These are phyloP conservation scores for Hirudinaria manillensis DNA, from an alignment of 2,888 invertebrate species.

Conservation along the genomic window DNA sequence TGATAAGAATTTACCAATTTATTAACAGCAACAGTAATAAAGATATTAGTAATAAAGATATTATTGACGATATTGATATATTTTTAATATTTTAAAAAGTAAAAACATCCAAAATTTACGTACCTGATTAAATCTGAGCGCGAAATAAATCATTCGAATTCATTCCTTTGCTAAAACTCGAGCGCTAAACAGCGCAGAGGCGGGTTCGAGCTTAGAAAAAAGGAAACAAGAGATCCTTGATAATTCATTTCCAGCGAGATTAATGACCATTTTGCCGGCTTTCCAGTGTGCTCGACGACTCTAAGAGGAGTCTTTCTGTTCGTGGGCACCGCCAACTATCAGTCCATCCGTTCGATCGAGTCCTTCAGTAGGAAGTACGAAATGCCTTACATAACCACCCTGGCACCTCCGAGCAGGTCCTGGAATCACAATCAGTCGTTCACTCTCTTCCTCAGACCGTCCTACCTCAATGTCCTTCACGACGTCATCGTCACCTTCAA, in stretches of 20 bases:
- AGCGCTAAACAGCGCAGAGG: no score
- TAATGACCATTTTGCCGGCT: background rate
- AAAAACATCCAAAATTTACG: no score
- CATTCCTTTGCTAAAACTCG: no score
- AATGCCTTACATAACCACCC: slow-evolving; percentile 32
- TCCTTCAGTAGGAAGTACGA: slow-evolving; percentile 28
- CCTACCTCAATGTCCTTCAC: slow-evolving; percentile 88
- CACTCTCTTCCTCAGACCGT: slow-evolving; percentile 69
- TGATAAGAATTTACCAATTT: no score
- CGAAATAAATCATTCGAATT: no score
- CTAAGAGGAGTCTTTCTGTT: slow-evolving; percentile 27
- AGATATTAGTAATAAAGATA: no score
- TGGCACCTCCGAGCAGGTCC: slow-evolving; percentile 15
- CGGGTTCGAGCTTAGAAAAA: no score
- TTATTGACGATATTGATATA: no score
- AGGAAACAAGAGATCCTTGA: background rate
- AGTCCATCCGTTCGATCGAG: slow-evolving; percentile 23
- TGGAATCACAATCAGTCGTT: slow-evolving; percentile 19
- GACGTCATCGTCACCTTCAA: slow-evolving; percentile 87
- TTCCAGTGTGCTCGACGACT: slow-evolving; percentile 32
- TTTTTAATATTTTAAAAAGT: no score
- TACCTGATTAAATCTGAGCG: no score
- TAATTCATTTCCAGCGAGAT: background rate
- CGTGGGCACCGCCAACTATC: slow-evolving; percentile 23
- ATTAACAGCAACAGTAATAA: no score